phyloP scores from a whole-genome alignment of 2,888 invertebrate species.

The Meloe dianella region DNA sequence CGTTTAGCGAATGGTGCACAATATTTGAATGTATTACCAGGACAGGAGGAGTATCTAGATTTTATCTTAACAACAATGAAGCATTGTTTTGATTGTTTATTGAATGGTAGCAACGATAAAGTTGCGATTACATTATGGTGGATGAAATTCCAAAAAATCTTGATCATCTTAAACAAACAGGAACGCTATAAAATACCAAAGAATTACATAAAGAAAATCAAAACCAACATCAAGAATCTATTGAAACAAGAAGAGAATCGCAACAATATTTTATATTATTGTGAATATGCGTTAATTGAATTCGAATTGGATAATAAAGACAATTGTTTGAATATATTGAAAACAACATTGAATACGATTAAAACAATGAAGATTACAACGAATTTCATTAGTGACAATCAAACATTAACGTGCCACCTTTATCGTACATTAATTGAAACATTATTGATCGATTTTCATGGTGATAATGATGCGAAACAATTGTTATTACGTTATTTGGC shows the following conservation, averaged over 20 bases:
- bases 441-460: slow-evolving; percentile 29
- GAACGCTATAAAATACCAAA: slow-evolving; percentile 57
- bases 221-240: slow-evolving; percentile 63
- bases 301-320: slow-evolving; percentile 61
- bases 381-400: slow-evolving; percentile 47
- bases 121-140: slow-evolving; percentile 68
- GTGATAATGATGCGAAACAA: slow-evolving; percentile 28
- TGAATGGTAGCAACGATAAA: slow-evolving; percentile 55
- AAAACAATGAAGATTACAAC: slow-evolving; percentile 40
- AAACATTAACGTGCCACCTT: slow-evolving; percentile 55
- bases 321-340: slow-evolving; percentile 61
- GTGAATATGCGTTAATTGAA: slow-evolving; percentile 69
- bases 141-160: slow-evolving; percentile 67
- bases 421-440: slow-evolving; percentile 57
- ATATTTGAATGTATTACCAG: slow-evolving; percentile 65
- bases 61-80: slow-evolving; percentile 63
- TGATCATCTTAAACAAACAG: slow-evolving; percentile 61
- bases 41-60: slow-evolving; percentile 66
- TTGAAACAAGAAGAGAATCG: slow-evolving; percentile 64
- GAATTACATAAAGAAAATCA: slow-evolving; percentile 60
- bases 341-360: slow-evolving; percentile 59
- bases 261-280: slow-evolving; percentile 65
- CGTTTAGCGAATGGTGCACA: slow-evolving; percentile 66
- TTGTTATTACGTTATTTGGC: slow-evolving; percentile 48
- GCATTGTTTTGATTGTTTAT: slow-evolving; percentile 62